These are phyloP conservation scores for Platygyra sinensis DNA, from an alignment of 64 coral and sea anemone species.

Conservation along the genomic window DNA sequence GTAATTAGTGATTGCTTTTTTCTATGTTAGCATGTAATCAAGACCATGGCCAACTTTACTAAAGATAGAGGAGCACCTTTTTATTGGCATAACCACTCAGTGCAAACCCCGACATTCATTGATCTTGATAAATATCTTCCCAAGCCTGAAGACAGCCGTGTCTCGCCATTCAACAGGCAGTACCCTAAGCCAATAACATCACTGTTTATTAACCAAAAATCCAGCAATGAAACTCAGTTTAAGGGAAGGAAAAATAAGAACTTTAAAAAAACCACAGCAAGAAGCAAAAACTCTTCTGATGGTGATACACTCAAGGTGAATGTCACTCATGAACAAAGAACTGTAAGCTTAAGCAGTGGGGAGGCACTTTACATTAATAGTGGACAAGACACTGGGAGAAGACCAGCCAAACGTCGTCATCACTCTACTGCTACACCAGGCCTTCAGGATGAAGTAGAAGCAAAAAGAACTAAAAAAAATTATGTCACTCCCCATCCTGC, in stretches of 20 bases:
- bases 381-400: not conserved
- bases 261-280: not conserved
- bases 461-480: conserved; percentile 45
- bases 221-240: not conserved
- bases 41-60: not conserved
- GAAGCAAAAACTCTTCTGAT: not conserved
- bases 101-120: not conserved
- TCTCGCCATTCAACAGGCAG: not conserved
- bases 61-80: not conserved
- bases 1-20: not conserved
- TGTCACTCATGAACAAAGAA: conserved; percentile 8
- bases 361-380: not conserved
- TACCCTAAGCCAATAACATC: not conserved
- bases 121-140: conserved; percentile 6
- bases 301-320: not conserved
- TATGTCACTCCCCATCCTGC: not conserved
- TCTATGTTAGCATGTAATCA: conserved; percentile 27
- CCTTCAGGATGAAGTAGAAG: conserved; percentile 29
- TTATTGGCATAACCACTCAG: not conserved
- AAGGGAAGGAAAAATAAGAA: not conserved
- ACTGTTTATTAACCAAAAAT: not conserved
- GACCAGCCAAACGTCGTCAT: conserved; percentile 58
- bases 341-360: not conserved
- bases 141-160: not conserved
- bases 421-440: conserved; percentile 59